Conservation (phyloP, 2,888 invertebrate genomes). For the Meteorus colon region DNA sequence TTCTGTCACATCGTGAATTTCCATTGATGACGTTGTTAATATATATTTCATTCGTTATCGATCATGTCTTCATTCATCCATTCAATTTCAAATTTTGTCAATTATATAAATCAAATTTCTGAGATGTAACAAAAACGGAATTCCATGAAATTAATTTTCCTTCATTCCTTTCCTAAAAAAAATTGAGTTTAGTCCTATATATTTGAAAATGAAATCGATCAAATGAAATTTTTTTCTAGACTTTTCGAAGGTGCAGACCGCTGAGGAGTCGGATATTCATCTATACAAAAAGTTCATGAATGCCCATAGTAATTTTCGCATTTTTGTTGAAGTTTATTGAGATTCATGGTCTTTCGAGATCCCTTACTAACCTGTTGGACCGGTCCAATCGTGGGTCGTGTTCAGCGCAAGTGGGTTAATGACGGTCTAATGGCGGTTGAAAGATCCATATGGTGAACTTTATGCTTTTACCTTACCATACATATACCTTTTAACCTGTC, state of each 20-base stretch:
- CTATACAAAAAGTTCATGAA: not conserved
- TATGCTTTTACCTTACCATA: conserved; percentile 16
- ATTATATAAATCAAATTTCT: too few species aligned
- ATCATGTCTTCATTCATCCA: too few species aligned
- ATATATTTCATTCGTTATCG: too few species aligned
- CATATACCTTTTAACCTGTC: conserved; percentile 26
- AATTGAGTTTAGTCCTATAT: too few species aligned
- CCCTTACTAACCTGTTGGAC: conserved; percentile 50
- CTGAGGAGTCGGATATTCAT: too few species aligned
- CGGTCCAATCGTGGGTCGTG: conserved; percentile 44
- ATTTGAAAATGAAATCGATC: too few species aligned
- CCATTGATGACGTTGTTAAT: not conserved
- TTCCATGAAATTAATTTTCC: too few species aligned
- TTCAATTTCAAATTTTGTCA: too few species aligned
- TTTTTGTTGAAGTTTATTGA: not conserved
- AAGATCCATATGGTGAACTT: conserved; percentile 12
- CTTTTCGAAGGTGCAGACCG: too few species aligned
- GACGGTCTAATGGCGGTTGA: conserved; percentile 49
- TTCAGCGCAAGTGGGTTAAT: conserved; percentile 52
- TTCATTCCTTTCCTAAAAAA: too few species aligned
- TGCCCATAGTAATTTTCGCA: not conserved
- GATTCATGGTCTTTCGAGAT: conserved; percentile 5
- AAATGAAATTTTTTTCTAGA: too few species aligned
- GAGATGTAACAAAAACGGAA: too few species aligned
- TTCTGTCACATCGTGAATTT: not conserved